Percentiles rank a stretch among this genome's conserved stretches.
These are phyloP conservation scores for Mixornis gularis DNA, from an alignment of 2,113 vertebrate species.

Conservation along the genomic window DNA sequence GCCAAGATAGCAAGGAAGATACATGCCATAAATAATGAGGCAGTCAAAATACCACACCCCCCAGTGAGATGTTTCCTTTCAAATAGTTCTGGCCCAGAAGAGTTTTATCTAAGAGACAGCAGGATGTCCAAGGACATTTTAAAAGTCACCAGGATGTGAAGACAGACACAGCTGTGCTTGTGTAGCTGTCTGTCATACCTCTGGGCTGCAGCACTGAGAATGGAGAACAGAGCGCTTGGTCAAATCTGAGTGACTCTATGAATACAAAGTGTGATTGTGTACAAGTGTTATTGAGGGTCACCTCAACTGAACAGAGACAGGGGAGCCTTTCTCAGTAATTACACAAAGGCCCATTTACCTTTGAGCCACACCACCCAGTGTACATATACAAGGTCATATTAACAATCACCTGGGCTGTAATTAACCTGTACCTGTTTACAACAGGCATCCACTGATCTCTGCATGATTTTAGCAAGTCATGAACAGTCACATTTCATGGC, in stretches of 20 bases:
- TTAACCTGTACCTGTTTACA: not conserved
- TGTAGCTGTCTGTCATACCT: not conserved
- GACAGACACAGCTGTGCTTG: not conserved
- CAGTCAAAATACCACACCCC: not conserved
- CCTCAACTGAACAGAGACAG: not conserved
- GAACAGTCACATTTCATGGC: not conserved
- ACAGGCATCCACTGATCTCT: accelerated
- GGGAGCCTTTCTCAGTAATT: not conserved
- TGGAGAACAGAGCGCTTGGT: not conserved
- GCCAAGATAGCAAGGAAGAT: not conserved
- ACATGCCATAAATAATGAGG: not conserved
- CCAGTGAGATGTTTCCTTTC: not conserved
- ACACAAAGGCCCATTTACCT: not conserved
- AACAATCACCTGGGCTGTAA: not conserved
- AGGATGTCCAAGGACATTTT: not conserved
- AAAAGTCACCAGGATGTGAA: not conserved
- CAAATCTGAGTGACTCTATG: not conserved
- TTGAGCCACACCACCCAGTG: not conserved
- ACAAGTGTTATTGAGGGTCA: not conserved
- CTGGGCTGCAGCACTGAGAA: not conserved
- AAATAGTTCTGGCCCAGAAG: not conserved
- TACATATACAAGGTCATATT: not conserved
- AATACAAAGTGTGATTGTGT: not conserved
- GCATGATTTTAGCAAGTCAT: not conserved
- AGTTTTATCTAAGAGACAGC: not conserved